Evolutionary conservation across 2,797 vertebrate species (phyloP), one percentile per base, ranked within the genome.

Genomic region (Menidia menidia): DNA sequence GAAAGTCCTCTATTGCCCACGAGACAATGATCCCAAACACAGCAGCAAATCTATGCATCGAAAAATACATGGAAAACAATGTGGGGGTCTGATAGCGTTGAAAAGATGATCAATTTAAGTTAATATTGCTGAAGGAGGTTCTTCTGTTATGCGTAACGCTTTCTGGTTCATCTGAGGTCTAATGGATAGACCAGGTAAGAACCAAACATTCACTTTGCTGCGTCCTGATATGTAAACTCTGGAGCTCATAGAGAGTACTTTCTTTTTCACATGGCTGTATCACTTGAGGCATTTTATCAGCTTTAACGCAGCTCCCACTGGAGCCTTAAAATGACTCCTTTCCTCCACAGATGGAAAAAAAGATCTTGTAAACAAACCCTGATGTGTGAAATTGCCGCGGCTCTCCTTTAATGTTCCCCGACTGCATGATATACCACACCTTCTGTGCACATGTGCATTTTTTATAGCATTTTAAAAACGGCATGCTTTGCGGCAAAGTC

Each of bases 351-450:
- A 48, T 47, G 3, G 3, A 69, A 43, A 61, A n/a, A 15, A 48
- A 5, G 10, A 39, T 9, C 3, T 30, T 25, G 33, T 39, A 45
- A 67, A 67, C 15, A 33, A 33, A 54, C 47, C 54, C 51, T 54
- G 18, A 50, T 48, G n/a, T 47, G 14, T 59, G 61, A 35, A 69
- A 33, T 31, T 65, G 43, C 35, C 57, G 55, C 15, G 19, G 39
- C 15, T 39, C 6, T 35, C 30, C 25, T 60, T 60, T 50, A 76
- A 60, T 41, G 48, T 47, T 54, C 14, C n/a, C n/a, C 8, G 18
- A 12, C 15, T 41, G 9, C 30, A 16, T 57, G 2, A 14, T 35
- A 48, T 25, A 16, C 5, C 33, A 43, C 30, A 50, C 7, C 11
- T 15, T 61, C 42, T 70, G 45, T 16, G 45, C 39, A n/a, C 33